phyloP scores from a whole-genome alignment of 2,888 invertebrate genomes.

The Plagiodera versicolora region DNA sequence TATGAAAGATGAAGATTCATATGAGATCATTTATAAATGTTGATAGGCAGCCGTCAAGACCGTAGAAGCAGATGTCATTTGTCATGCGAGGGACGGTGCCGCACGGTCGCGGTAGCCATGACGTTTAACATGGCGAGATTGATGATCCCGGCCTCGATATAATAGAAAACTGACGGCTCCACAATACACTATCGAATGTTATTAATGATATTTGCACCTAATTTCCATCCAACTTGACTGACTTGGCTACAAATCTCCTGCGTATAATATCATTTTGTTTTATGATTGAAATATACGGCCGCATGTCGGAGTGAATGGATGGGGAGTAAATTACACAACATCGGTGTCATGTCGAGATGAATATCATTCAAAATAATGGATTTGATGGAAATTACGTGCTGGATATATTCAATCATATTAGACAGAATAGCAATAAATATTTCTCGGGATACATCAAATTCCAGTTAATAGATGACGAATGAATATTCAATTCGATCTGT shows the following conservation, averaged over 20 bases:
- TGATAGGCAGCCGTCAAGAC: conserved; percentile 64
- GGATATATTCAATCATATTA: not conserved
- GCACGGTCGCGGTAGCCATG: conserved; percentile 57
- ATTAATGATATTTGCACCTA: conserved; percentile 53
- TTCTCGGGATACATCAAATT: too few species aligned
- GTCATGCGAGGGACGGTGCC: conserved; percentile 64
- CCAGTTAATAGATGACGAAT: too few species aligned
- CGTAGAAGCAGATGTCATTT: conserved; percentile 68
- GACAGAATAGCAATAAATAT: not conserved
- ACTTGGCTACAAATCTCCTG: conserved; percentile 47
- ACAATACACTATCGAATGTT: conserved; percentile 55
- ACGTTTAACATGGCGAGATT: conserved; percentile 51
- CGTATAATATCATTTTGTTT: conserved; percentile 31
- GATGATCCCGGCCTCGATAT: conserved; percentile 50
- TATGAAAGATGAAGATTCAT: conserved; percentile 45
- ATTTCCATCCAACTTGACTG: conserved; percentile 50
- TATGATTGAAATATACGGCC: conserved; percentile 33
- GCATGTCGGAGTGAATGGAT: not conserved
- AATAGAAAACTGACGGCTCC: conserved; percentile 55
- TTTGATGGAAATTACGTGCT: not conserved
- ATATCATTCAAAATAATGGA: not conserved
- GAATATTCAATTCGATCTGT: too few species aligned
- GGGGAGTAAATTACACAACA: conserved; percentile 3
- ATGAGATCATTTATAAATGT: conserved; percentile 69
- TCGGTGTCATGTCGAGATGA: not conserved